These are phyloP conservation scores for Aproaerema taeniolella DNA, from an alignment of 2,888 invertebrate species.

Conservation along the genomic window DNA sequence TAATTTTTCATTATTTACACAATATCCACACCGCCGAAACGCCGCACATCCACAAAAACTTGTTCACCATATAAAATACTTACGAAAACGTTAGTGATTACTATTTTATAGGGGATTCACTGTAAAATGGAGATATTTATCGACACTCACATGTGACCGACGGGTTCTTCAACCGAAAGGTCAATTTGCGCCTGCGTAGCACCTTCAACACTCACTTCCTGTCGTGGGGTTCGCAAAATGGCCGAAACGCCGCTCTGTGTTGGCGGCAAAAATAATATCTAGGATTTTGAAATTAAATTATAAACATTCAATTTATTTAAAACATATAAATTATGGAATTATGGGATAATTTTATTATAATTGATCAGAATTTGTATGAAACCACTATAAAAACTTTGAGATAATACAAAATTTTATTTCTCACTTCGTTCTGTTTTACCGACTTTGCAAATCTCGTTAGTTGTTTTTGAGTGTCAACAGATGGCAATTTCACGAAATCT, in stretches of 20 bases:
- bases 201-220: slow-evolving; percentile 77
- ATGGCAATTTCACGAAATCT: too few species aligned
- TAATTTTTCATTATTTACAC: slow-evolving; percentile 59
- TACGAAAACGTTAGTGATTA: slow-evolving; percentile 65
- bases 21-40: slow-evolving; percentile 53
- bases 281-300: not conserved
- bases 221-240: slow-evolving; percentile 73
- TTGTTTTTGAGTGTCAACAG: too few species aligned
- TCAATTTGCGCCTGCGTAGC: slow-evolving; percentile 84
- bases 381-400: too few species aligned
- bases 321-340: not conserved
- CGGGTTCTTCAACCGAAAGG: slow-evolving; percentile 92
- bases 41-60: slow-evolving; percentile 55
- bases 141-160: slow-evolving; percentile 94
- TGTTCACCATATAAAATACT: slow-evolving; percentile 69
- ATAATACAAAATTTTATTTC: too few species aligned
- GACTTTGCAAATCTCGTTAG: too few species aligned
- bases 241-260: slow-evolving; percentile 43
- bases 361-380: too few species aligned
- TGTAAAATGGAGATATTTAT: slow-evolving; percentile 76
- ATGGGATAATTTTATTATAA: not conserved
- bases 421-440: too few species aligned
- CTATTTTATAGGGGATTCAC: slow-evolving; percentile 61
- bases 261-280: slow-evolving; percentile 61
- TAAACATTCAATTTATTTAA: not conserved